phyloP scores from a whole-genome alignment of 2,888 invertebrate genomes.

The Coelinius sp. region DNA sequence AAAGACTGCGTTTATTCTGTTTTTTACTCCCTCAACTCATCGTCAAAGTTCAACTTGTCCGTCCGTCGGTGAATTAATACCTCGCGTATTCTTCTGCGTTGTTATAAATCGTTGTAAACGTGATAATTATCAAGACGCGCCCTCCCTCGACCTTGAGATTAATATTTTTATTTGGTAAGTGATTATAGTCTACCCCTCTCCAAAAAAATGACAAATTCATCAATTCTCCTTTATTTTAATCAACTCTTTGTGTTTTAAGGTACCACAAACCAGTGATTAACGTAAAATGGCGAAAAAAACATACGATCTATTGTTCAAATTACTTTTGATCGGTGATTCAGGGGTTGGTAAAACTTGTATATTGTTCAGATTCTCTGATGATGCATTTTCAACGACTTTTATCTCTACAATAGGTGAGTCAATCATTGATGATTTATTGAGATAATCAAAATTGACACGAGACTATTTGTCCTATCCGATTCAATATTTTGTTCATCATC shows the following conservation, averaged over 20 bases:
- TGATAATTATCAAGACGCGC: conserved; percentile 56
- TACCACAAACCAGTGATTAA: background rate
- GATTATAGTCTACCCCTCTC: background rate
- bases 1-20: conserved; percentile 8
- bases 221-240: background rate
- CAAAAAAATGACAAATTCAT: background rate
- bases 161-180: conserved; percentile 20
- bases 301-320: conserved; percentile 93
- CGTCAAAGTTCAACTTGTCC: conserved; percentile 31
- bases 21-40: conserved; percentile 26
- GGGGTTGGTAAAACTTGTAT: conserved; percentile 97
- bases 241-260: background rate
- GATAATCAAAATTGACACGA: background rate
- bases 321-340: conserved; percentile 92
- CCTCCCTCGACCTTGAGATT: conserved; percentile 58
- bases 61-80: background rate
- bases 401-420: conserved; percentile 94
- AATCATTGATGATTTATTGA: background rate
- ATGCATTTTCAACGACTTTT: conserved; percentile 95
- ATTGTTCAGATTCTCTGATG: conserved; percentile 94
- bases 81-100: conserved; percentile 23
- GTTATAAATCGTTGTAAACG: conserved; percentile 15
- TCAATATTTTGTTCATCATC: too few relatives aligned
- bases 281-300: conserved; percentile 92
- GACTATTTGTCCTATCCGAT: background rate